These are phyloP conservation scores for Daubentonia madagascariensis DNA, from an alignment of 2,113 vertebrate species.

Conservation along the genomic window DNA sequence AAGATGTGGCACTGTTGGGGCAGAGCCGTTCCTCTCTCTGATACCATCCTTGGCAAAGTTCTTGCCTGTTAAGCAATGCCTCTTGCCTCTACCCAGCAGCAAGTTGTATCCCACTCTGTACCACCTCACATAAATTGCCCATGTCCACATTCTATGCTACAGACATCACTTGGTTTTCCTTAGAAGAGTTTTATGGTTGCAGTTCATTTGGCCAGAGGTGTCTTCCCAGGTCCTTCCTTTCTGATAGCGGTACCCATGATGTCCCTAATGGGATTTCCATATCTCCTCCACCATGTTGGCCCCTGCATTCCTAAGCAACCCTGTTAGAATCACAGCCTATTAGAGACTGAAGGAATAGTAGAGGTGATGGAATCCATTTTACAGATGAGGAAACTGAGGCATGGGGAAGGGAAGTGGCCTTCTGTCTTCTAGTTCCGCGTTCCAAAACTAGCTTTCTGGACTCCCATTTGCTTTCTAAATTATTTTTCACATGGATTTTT, in stretches of 20 bases:
- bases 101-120: not conserved
- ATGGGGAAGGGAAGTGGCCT: not conserved
- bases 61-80: not conserved
- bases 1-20: rapidly evolving
- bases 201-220: not conserved
- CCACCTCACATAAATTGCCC: not conserved
- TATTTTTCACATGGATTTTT: not conserved
- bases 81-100: not conserved
- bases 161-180: not conserved
- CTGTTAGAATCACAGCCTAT: not conserved
- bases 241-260: not conserved
- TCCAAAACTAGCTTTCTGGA: not conserved
- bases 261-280: not conserved
- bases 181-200: not conserved
- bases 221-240: not conserved
- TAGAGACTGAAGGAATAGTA: not conserved
- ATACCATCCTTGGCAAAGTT: not conserved
- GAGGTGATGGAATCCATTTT: not conserved
- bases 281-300: not conserved
- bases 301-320: not conserved
- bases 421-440: not conserved
- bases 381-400: not conserved
- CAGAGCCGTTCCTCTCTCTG: not conserved
- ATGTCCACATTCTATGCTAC: not conserved
- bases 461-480: not conserved